phyloP scores from a whole-genome alignment of 2,888 invertebrate species.

The Cyclophora albipunctata region DNA sequence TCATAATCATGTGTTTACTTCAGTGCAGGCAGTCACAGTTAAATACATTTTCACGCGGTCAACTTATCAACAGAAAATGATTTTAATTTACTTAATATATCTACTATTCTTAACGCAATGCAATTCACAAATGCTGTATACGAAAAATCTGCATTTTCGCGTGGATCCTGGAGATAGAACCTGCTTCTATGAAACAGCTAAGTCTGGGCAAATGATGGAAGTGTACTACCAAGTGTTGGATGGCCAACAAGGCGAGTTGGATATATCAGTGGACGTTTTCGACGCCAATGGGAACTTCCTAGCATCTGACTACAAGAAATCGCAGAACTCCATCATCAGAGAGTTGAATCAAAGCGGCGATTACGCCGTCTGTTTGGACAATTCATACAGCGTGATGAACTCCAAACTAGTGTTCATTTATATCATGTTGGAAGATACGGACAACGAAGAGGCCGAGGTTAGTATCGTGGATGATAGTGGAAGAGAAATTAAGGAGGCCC shows the following conservation, averaged over 20 bases:
- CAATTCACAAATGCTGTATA: constrained; percentile 33
- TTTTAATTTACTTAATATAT: constrained; percentile 9
- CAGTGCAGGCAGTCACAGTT: not conserved
- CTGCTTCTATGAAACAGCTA: constrained; percentile 54
- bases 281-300: constrained; percentile 79
- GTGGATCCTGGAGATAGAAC: constrained; percentile 52
- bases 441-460: constrained; percentile 32
- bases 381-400: constrained; percentile 86
- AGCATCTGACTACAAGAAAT: constrained; percentile 79
- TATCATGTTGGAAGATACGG: constrained; percentile 77
- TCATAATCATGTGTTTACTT: not conserved
- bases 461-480: constrained; percentile 25
- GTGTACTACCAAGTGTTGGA: constrained; percentile 78
- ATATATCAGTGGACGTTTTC: constrained; percentile 83
- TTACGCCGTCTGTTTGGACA: constrained; percentile 90
- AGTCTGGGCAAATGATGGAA: constrained; percentile 53
- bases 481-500: constrained; percentile 43
- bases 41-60: not conserved
- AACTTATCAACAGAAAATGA: constrained; percentile 3
- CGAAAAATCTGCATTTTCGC: constrained; percentile 53
- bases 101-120: constrained; percentile 20
- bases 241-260: constrained; percentile 88
- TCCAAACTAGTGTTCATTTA: constrained; percentile 88
- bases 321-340: constrained; percentile 80
- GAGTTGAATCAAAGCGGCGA: constrained; percentile 79